These are phyloP conservation scores for Odocoileus hemionus DNA, from an alignment of 2,113 vertebrate species.

Conservation along the genomic window DNA sequence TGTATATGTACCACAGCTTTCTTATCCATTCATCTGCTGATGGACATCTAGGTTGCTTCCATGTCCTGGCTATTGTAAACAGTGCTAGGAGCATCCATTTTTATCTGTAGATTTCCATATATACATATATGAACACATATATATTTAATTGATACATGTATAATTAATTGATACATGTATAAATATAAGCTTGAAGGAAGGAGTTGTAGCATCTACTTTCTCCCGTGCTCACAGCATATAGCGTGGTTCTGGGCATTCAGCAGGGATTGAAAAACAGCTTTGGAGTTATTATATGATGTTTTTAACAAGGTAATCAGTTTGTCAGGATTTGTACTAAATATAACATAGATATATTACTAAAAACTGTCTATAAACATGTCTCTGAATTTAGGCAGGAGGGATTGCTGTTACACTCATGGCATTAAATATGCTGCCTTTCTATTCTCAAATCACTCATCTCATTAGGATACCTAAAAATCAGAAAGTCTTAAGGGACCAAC, in stretches of 20 bases:
- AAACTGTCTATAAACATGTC: background rate
- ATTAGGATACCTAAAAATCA: background rate
- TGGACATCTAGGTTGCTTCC: background rate
- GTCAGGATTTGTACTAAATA: background rate
- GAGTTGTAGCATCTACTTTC: background rate
- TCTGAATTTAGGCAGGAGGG: background rate
- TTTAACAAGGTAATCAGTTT: constrained; percentile 3
- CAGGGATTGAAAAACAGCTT: constrained; percentile 11
- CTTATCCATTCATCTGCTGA: background rate
- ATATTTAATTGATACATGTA: background rate
- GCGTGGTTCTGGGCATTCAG: background rate
- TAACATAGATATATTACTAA: background rate
- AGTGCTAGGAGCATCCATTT: background rate
- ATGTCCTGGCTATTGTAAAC: background rate
- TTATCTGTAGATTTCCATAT: background rate
- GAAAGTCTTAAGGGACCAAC: background rate
- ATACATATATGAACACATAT: background rate
- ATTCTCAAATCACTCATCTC: background rate
- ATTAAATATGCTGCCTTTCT: background rate
- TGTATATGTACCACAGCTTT: background rate
- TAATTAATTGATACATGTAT: background rate
- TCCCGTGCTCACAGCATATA: background rate
- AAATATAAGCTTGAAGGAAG: background rate
- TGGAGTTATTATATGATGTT: background rate
- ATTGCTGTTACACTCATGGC: background rate